Conservation (phyloP, 1,140 invertebrate species). For the Megathymus violae region DNA sequence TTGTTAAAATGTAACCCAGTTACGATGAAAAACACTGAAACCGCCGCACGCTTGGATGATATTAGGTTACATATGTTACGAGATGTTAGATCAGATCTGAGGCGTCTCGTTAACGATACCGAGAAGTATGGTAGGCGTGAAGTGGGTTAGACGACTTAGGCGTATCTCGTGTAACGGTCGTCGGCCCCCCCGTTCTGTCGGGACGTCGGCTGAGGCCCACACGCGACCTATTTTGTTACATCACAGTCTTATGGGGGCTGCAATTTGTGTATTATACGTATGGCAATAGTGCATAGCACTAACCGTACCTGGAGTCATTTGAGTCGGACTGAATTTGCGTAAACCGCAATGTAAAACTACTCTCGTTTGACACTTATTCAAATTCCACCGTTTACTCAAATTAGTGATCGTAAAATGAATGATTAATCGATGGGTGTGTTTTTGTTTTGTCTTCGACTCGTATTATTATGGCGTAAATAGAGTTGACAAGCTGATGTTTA, state of each 20-base stretch:
- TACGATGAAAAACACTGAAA: background rate
- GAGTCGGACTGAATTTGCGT: conserved; percentile 12
- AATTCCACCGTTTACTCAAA: background rate
- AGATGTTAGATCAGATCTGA: conserved; percentile 56
- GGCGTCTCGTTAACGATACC: conserved; percentile 32
- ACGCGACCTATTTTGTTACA: conserved; percentile 10
- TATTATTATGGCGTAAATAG: too few relatives aligned
- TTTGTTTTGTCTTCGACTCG: too few relatives aligned
- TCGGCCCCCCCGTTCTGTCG: conserved; percentile 18
- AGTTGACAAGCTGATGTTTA: too few relatives aligned
- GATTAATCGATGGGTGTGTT: too few relatives aligned
- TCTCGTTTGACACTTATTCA: conserved; percentile 2
- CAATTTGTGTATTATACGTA: conserved; percentile 2
- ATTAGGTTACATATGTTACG: conserved; percentile 63
- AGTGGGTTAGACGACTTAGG: conserved; percentile 25
- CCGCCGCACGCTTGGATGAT: conserved; percentile 20
- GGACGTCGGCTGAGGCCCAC: conserved; percentile 14
- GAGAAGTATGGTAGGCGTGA: conserved; percentile 45
- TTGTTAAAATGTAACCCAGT: background rate
- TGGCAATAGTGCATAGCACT: conserved; percentile 7
- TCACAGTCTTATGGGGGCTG: conserved; percentile 7
- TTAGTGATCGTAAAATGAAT: background rate
- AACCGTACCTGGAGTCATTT: conserved; percentile 16
- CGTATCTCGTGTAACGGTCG: conserved; percentile 27
- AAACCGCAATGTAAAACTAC: conserved; percentile 20